Conservation (phyloP, 1,140 invertebrate genomes). For the Tetramorium alpestre region DNA sequence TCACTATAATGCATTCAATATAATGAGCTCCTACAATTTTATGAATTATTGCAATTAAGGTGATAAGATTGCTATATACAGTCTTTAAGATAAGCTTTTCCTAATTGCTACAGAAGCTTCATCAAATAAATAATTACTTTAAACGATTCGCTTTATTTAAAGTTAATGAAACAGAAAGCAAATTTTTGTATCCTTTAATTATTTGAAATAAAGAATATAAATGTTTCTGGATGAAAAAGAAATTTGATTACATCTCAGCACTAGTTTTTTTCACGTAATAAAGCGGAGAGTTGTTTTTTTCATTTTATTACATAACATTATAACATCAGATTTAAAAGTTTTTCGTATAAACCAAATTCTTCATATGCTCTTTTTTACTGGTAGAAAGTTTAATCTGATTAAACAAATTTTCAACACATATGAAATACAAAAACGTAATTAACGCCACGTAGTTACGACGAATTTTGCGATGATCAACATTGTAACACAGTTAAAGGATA, state of each 20-base stretch:
- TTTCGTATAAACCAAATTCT: background rate
- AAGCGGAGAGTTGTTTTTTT: background rate
- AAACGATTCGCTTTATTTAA: background rate
- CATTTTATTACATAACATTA: background rate
- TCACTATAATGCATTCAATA: constrained; percentile 4
- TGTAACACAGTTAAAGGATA: background rate
- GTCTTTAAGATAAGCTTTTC: background rate
- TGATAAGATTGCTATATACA: background rate
- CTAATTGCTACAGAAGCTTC: constrained; percentile 15
- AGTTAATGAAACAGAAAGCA: background rate
- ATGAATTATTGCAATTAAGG: constrained; percentile 34
- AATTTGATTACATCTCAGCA: background rate
- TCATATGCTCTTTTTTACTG: background rate
- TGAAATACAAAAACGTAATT: constrained; percentile 1
- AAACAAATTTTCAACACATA: background rate
- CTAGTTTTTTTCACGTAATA: background rate
- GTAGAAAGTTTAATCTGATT: constrained; percentile 30
- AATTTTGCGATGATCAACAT: background rate
- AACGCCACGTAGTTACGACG: background rate
- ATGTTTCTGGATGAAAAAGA: background rate
- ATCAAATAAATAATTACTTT: constrained; percentile 23
- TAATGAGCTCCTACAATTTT: constrained; percentile 25
- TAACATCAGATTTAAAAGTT: background rate
- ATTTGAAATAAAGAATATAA: background rate
- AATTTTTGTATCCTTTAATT: background rate